phyloP scores from a whole-genome alignment of 2,113 vertebrate genomes.

The Etheostoma spectabile region DNA sequence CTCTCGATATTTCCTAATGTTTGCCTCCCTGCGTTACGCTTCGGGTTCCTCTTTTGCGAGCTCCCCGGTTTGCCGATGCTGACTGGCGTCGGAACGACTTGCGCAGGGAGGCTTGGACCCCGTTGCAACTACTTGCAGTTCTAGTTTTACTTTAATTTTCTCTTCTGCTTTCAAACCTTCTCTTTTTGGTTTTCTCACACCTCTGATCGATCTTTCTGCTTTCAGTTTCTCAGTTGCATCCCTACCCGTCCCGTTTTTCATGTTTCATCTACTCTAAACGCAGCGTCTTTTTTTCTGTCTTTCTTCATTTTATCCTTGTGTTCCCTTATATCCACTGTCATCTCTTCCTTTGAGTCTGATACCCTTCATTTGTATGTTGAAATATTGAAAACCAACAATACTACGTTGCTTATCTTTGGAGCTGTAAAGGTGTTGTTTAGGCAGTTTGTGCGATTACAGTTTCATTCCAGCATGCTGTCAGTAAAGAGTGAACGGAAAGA shows the following conservation, averaged over 20 bases:
- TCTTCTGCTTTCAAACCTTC: background rate
- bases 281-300: background rate
- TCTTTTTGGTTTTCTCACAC: background rate
- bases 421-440: background rate
- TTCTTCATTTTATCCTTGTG: constrained; percentile 1
- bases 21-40: too few species aligned
- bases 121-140: too few species aligned
- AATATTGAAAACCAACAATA: background rate
- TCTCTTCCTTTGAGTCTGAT: background rate
- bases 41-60: too few species aligned
- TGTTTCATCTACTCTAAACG: background rate
- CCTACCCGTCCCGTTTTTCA: background rate
- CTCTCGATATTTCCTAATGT: too few species aligned
- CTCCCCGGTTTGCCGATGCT: too few species aligned
- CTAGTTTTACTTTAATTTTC: background rate
- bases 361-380: background rate
- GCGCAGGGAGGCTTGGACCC: too few species aligned
- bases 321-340: background rate
- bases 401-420: background rate
- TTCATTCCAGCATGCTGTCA: background rate
- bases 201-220: constrained; percentile 16
- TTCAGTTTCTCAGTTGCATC: constrained; percentile 1
- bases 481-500: background rate
- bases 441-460: background rate
- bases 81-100: too few species aligned